These are phyloP conservation scores for Phymastichus coffea DNA, from an alignment of 1,140 invertebrate species.

Conservation along the genomic window DNA sequence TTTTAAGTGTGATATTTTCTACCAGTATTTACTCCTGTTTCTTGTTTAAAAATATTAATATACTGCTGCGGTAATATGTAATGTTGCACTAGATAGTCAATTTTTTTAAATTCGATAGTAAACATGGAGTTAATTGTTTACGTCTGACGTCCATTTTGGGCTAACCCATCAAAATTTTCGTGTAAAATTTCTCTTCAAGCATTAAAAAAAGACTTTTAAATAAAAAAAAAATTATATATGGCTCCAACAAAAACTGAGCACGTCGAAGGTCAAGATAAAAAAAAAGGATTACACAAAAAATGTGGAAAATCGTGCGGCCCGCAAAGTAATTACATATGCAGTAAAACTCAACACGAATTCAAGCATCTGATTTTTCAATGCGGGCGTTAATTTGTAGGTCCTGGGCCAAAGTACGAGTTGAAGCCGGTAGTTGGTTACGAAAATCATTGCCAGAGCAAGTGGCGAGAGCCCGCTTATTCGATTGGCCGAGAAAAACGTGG, in stretches of 20 bases:
- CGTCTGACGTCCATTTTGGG: conserved; percentile 1
- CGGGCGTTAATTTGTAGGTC: conserved; percentile 33
- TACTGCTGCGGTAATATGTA: too few relatives aligned
- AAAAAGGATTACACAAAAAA: neutral
- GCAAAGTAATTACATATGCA: too few relatives aligned
- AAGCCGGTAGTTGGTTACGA: conserved; percentile 42
- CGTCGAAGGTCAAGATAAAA: neutral
- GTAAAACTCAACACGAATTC: conserved; percentile 4
- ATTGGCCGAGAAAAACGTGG: conserved; percentile 27
- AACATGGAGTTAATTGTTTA: neutral
- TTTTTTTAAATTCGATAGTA: neutral
- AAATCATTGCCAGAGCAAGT: conserved; percentile 43
- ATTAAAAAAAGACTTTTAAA: conserved; percentile 2
- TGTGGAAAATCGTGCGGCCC: conserved; percentile 4
- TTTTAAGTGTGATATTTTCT: neutral
- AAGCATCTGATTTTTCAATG: neutral
- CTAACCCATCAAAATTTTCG: conserved; percentile 15
- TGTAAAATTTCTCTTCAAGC: conserved; percentile 5
- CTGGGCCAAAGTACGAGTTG: conserved; percentile 47
- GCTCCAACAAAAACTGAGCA: conserved; percentile 3
- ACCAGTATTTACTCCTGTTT: neutral
- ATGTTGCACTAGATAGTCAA: neutral
- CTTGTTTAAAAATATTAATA: neutral
- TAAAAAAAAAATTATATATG: conserved; percentile 3
- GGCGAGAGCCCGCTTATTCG: conserved; percentile 45